Evolutionary conservation across 2,797 vertebrate genomes (phyloP).

Genomic region (Telmatherina bonti): DNA sequence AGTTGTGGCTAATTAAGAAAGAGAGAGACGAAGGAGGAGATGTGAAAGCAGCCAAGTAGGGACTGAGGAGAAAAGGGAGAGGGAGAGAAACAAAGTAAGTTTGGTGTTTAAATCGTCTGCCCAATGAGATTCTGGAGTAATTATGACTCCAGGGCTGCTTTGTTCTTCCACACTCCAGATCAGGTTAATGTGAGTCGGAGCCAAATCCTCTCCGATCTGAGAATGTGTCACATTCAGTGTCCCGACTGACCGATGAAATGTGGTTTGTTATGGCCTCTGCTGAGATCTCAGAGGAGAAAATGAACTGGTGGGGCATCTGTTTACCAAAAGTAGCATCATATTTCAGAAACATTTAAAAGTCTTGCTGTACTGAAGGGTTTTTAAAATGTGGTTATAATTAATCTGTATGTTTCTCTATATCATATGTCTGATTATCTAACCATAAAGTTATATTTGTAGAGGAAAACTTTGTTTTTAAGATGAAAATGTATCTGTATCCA

Average conservation of each 20-base stretch:
- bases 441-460: not conserved
- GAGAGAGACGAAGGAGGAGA: constrained; percentile 24
- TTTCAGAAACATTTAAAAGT: not conserved
- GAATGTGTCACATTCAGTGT: constrained; percentile 31
- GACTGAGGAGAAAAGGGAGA: constrained; percentile 32
- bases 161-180: constrained; percentile 56
- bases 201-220: constrained; percentile 48
- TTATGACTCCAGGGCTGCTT: constrained; percentile 73
- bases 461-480: not conserved
- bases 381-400: not conserved
- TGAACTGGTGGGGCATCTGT: not conserved
- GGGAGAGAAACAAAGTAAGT: constrained; percentile 45
- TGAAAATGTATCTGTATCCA: not conserved
- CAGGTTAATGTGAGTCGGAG: constrained; percentile 52
- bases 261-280: constrained; percentile 23
- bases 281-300: constrained; percentile 25
- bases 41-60: constrained; percentile 39
- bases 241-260: constrained; percentile 45
- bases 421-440: not conserved
- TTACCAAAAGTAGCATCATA: not conserved
- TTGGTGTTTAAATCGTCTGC: constrained; percentile 55
- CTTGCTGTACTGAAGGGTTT: not conserved
- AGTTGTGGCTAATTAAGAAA: constrained; percentile 59
- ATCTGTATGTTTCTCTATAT: constrained; percentile 1
- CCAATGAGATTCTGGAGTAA: constrained; percentile 70